Conservation (phyloP, 2,888 invertebrate genomes). For the Mythimna loreyi region DNA sequence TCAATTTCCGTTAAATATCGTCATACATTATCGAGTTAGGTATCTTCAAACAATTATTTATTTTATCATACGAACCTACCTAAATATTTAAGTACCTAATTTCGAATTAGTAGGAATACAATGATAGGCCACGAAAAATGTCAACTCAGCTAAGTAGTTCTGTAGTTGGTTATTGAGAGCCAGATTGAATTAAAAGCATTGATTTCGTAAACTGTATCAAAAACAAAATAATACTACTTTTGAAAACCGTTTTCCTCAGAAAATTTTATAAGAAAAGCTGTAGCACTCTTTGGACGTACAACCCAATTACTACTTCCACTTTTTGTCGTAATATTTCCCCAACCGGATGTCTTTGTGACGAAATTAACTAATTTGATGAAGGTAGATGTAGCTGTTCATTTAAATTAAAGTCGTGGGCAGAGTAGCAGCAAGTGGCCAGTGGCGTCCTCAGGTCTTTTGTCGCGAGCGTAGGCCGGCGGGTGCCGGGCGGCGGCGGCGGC, state of each 20-base stretch:
- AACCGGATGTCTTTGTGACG: slow-evolving; percentile 19
- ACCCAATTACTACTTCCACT: slow-evolving; percentile 17
- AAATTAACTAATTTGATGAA: slow-evolving; percentile 23
- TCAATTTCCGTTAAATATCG: slow-evolving; percentile 35
- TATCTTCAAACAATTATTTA: slow-evolving; percentile 1
- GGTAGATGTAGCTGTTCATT: slow-evolving; percentile 18
- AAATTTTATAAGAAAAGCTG: slow-evolving; percentile 6
- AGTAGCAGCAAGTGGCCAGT: slow-evolving; percentile 43
- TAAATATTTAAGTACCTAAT: not conserved
- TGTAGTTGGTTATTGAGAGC: no score
- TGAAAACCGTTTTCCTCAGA: not conserved
- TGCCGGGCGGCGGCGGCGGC: slow-evolving; percentile 27
- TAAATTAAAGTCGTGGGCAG: slow-evolving; percentile 24
- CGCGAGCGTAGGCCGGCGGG: slow-evolving; percentile 50
- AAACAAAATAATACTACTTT: not conserved
- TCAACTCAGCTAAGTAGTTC: not conserved
- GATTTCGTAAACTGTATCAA: not conserved
- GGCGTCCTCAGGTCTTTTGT: slow-evolving; percentile 48
- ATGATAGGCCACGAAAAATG: not conserved
- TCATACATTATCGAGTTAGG: not conserved
- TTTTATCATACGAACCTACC: not conserved
- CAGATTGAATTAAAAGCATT: no score
- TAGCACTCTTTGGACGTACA: slow-evolving; percentile 1
- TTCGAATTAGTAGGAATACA: not conserved
- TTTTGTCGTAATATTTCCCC: slow-evolving; percentile 11